Percentiles rank a stretch among this genome's conserved stretches.
Evolutionary conservation across 2,888 invertebrate genomes (phyloP).

Genomic region (Chrysomela aeneicollis): DNA sequence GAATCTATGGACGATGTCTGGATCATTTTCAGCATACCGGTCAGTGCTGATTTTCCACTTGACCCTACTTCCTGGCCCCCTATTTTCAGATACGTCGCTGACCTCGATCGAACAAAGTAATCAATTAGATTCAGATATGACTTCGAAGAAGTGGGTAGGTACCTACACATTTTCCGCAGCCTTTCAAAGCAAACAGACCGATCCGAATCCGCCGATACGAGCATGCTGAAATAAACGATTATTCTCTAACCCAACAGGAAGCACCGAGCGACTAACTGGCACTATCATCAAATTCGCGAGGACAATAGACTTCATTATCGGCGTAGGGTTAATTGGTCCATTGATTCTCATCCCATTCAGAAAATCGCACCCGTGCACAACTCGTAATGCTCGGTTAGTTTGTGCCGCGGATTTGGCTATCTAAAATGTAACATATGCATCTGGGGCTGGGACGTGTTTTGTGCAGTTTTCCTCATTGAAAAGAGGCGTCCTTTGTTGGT

Average conservation of each 20-base stretch:
- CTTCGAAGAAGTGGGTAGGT: too few species aligned
- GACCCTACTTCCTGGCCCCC: too few species aligned
- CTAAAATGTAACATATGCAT: constrained; percentile 39
- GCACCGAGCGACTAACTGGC: constrained; percentile 10
- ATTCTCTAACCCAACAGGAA: constrained; percentile 28
- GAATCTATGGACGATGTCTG: too few species aligned
- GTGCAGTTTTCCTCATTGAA: constrained; percentile 31
- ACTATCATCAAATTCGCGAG: constrained; percentile 32
- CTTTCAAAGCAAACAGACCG: too few species aligned
- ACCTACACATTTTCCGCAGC: too few species aligned
- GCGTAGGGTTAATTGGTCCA: constrained; percentile 41
- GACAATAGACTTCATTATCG: constrained; percentile 37
- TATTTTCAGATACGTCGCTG: too few species aligned
- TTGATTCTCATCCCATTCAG: constrained; percentile 33
- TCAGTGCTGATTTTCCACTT: too few species aligned
- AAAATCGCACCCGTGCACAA: not conserved
- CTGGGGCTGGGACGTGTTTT: constrained; percentile 29
- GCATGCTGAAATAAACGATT: too few species aligned
- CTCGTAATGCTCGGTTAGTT: not conserved
- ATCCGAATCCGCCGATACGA: too few species aligned
- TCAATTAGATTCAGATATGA: too few species aligned
- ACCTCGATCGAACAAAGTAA: too few species aligned
- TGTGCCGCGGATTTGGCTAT: constrained; percentile 5
- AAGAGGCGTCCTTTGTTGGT: constrained; percentile 34
- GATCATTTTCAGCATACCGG: too few species aligned